phyloP scores from a whole-genome alignment of 53 echinoderm and acorn worm species.

The Apostichopus leukothele region DNA sequence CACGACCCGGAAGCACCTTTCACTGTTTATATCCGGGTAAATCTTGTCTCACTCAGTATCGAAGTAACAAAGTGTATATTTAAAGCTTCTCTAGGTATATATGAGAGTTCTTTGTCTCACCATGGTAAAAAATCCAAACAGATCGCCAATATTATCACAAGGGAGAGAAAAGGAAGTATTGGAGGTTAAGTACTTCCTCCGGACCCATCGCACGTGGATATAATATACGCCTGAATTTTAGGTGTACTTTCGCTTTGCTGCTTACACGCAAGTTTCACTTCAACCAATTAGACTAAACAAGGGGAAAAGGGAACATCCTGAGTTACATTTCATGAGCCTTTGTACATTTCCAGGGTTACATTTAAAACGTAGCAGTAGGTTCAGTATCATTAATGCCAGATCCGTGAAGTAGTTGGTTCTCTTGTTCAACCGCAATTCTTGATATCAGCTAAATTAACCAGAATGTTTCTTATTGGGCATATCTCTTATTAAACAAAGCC shows the following conservation, averaged over 20 bases:
- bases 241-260: slow-evolving; percentile 13
- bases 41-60: too few relatives aligned
- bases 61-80: too few relatives aligned
- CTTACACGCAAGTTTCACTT: slow-evolving; percentile 38
- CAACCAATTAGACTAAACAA: slow-evolving; percentile 33
- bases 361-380: too few relatives aligned
- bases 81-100: background rate
- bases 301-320: slow-evolving; percentile 24
- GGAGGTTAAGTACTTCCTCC: slow-evolving; percentile 35
- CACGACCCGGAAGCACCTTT: too few relatives aligned
- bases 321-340: background rate
- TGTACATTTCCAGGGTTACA: too few relatives aligned
- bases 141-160: slow-evolving; percentile 10
- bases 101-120: background rate
- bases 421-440: too few relatives aligned
- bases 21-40: too few relatives aligned
- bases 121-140: slow-evolving; percentile 43
- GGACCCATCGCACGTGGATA: background rate
- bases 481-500: too few relatives aligned
- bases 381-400: too few relatives aligned
- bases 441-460: too few relatives aligned
- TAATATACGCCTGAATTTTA: background rate
- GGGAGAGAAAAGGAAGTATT: slow-evolving; percentile 24
- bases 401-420: too few relatives aligned
- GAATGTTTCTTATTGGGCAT: too few relatives aligned